Percentiles rank a stretch among this genome's conserved stretches.
Evolutionary conservation across 2,888 invertebrate genomes (phyloP).

Genomic region (Meganola albula): DNA sequence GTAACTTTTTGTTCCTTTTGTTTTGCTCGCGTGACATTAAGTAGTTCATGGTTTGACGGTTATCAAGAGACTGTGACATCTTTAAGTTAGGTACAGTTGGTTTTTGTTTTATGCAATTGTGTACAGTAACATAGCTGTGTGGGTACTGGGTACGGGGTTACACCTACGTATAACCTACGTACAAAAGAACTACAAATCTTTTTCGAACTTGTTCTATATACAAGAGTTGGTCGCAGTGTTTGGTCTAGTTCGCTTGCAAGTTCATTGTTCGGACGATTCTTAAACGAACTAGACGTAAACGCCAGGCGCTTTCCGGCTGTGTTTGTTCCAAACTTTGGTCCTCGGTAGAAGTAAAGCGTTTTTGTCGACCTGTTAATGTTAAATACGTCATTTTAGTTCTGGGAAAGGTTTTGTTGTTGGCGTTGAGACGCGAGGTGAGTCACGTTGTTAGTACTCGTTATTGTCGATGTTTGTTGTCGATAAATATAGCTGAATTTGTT

Average conservation of each 20-base stretch:
- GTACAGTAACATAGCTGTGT: conserved; percentile 33
- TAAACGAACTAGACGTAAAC: conserved; percentile 51
- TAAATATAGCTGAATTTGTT: conserved; percentile 23
- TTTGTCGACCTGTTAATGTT: conserved; percentile 54
- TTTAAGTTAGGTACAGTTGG: conserved; percentile 28
- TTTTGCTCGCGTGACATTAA: conserved; percentile 18
- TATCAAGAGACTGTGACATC: conserved; percentile 30
- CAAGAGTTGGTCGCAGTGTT: conserved; percentile 59
- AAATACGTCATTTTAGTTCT: conserved; percentile 62
- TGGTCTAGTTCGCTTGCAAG: conserved; percentile 76
- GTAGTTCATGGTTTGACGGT: conserved; percentile 32
- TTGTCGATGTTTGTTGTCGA: conserved; percentile 59
- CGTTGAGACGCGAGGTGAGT: conserved; percentile 73
- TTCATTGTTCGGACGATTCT: conserved; percentile 64
- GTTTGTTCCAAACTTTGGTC: conserved; percentile 52
- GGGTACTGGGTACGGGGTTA: conserved; percentile 27
- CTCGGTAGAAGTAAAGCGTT: conserved; percentile 50
- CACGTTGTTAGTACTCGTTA: conserved; percentile 54
- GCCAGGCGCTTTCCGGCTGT: conserved; percentile 47
- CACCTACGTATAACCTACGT: conserved; percentile 44
- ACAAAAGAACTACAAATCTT: conserved; percentile 41
- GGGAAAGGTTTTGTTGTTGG: conserved; percentile 66
- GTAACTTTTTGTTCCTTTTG: conserved; percentile 18
- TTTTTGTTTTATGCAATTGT: conserved; percentile 28
- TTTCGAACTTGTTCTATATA: conserved; percentile 54